Percentiles rank a stretch among this genome's conserved stretches.
phyloP scores from a whole-genome alignment of 1,140 invertebrate genomes.

The Globodera ellingtonae region DNA sequence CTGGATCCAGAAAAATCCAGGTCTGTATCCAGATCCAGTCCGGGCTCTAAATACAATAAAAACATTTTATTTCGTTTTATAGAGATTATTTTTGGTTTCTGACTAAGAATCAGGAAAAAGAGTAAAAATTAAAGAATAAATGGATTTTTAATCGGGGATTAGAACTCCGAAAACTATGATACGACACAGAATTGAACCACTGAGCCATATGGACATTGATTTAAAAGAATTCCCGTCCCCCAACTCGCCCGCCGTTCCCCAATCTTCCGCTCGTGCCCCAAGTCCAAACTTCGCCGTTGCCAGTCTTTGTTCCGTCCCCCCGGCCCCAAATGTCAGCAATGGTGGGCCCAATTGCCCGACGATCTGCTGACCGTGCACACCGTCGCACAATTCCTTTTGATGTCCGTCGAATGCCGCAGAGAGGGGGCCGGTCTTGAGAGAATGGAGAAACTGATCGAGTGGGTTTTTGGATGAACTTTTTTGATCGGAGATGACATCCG shows the following conservation, averaged over 20 bases:
- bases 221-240: neutral
- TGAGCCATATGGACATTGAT: too few species aligned
- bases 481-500: neutral
- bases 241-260: constrained; percentile 1
- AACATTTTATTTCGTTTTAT: too few species aligned
- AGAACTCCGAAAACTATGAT: too few species aligned
- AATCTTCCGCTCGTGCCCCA: constrained; percentile 11
- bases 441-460: constrained; percentile 17
- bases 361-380: constrained; percentile 15
- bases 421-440: constrained; percentile 4
- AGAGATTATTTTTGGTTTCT: too few species aligned
- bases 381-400: constrained; percentile 21
- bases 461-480: neutral
- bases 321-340: constrained; percentile 1
- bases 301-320: neutral
- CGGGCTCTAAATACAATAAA: too few species aligned
- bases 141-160: too few species aligned
- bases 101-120: too few species aligned
- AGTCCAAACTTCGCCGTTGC: constrained; percentile 21
- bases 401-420: constrained; percentile 15
- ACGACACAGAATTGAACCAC: too few species aligned
- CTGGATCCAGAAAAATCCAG: too few species aligned
- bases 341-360: constrained; percentile 16
- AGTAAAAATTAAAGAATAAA: too few species aligned
- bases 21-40: too few species aligned